These are phyloP conservation scores for Bombus superbus DNA, from an alignment of 1,140 invertebrate genomes.

Conservation along the genomic window DNA sequence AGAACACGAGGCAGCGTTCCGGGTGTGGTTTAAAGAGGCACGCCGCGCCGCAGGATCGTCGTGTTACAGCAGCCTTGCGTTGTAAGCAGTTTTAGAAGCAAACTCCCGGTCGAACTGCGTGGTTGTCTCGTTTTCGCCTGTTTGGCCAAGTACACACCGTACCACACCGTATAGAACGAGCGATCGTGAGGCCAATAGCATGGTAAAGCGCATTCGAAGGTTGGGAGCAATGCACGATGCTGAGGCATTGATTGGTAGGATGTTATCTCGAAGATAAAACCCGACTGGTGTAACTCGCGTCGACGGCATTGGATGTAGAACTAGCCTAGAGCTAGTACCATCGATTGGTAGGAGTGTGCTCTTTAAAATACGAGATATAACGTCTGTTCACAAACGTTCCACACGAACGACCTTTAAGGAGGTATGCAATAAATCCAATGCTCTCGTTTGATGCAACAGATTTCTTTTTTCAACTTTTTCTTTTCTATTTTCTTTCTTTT, in stretches of 20 bases:
- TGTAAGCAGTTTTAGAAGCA: conserved; percentile 53
- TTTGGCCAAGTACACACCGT: conserved; percentile 52
- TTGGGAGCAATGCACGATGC: conserved; percentile 63
- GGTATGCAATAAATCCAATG: not conserved
- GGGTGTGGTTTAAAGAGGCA: conserved; percentile 67
- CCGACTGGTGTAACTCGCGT: conserved; percentile 11
- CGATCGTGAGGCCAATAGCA: conserved; percentile 47
- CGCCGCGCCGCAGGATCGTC: conserved; percentile 28
- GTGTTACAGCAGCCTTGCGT: conserved; percentile 46
- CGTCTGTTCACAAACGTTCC: not conserved
- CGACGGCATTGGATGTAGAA: conserved; percentile 32
- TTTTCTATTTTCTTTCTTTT: not conserved
- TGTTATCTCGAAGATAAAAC: conserved; percentile 63
- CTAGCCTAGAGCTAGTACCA: conserved; percentile 1
- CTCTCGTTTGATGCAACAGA: not conserved
- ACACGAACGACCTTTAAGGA: conserved; percentile 5
- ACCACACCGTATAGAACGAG: not conserved
- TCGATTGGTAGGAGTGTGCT: conserved; percentile 31
- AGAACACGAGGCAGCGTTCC: conserved; percentile 57
- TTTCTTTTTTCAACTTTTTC: not conserved
- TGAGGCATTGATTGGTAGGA: conserved; percentile 61
- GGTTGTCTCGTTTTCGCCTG: conserved; percentile 31
- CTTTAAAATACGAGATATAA: conserved; percentile 4
- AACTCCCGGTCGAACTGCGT: conserved; percentile 31
- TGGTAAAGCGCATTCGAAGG: conserved; percentile 50